phyloP scores from a whole-genome alignment of 37 sponge, comb jelly and placozoan genomes.

The Crambe crambe region DNA sequence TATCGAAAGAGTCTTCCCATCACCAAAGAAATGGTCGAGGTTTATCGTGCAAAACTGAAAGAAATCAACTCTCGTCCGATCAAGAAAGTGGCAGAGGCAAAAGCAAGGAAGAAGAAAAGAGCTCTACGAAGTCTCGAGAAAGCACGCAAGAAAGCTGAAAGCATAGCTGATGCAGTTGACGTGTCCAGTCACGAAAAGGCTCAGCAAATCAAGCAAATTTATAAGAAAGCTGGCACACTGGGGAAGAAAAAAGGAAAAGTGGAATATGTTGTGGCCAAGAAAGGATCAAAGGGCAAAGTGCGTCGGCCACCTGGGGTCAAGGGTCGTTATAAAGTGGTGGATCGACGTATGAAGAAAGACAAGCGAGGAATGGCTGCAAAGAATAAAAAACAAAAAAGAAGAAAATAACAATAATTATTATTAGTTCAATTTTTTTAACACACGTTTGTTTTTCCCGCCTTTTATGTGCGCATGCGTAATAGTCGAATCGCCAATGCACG shows the following conservation, averaged over 20 bases:
- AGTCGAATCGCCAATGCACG: no score
- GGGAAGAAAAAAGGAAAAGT: constrained; percentile 68
- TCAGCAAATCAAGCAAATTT: constrained; percentile 79
- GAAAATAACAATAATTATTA: constrained; percentile 17
- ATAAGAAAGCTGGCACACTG: constrained; percentile 74
- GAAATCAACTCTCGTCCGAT: constrained; percentile 96
- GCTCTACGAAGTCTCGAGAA: constrained; percentile 52
- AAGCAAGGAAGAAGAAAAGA: constrained; percentile 77
- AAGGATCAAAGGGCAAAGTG: constrained; percentile 58
- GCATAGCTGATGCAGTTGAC: constrained; percentile 61
- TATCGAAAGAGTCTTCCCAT: constrained; percentile 86
- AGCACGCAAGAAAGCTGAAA: constrained; percentile 62
- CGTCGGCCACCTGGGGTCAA: constrained; percentile 86
- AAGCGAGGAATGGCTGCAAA: constrained; percentile 25
- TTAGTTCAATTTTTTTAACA: no score
- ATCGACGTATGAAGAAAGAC: constrained; percentile 98
- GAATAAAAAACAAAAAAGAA: constrained; percentile 3
- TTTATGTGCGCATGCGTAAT: no score
- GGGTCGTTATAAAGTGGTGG: constrained; percentile 92
- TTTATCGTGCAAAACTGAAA: constrained; percentile 70
- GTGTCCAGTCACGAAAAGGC: constrained; percentile 77
- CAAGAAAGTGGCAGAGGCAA: constrained; percentile 98
- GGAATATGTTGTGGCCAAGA: constrained; percentile 95
- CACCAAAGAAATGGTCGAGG: constrained; percentile 88
- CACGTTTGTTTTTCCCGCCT: no score